phyloP scores from a whole-genome alignment of 2,797 vertebrate species.

The Notolepis coatsorum region DNA sequence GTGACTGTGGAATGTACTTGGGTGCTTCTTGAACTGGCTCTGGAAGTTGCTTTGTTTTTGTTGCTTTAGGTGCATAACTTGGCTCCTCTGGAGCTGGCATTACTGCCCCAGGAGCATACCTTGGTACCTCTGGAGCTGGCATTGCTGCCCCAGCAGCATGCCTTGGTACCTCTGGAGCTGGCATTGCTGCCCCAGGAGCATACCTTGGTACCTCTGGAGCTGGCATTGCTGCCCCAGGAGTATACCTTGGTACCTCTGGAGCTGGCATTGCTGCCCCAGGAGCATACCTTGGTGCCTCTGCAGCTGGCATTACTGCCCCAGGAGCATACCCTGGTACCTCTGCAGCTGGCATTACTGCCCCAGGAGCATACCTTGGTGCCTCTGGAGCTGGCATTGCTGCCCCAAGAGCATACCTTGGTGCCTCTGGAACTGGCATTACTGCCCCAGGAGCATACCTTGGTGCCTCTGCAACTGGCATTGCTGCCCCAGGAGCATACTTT shows the following conservation, averaged over 20 bases:
- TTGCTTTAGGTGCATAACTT: neutral
- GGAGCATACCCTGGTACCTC: conserved; percentile 47
- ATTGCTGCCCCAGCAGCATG: neutral
- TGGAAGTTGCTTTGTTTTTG: no score
- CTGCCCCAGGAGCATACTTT: neutral
- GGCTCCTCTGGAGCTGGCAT: neutral
- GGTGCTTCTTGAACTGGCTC: neutral
- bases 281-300: neutral
- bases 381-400: no score
- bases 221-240: neutral
- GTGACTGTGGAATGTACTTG: neutral
- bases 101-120: neutral
- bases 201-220: neutral
- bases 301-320: conserved; percentile 66
- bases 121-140: neutral
- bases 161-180: neutral
- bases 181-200: neutral
- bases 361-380: conserved; percentile 52
- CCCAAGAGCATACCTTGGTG: neutral
- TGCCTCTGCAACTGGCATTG: neutral
- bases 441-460: neutral
- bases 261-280: neutral
- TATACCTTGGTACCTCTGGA: neutral
- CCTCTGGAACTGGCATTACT: conserved; percentile 25
- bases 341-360: conserved; percentile 63